Conservation (phyloP, 64 coral and sea anemone genomes). For the Trachythela sp. region DNA sequence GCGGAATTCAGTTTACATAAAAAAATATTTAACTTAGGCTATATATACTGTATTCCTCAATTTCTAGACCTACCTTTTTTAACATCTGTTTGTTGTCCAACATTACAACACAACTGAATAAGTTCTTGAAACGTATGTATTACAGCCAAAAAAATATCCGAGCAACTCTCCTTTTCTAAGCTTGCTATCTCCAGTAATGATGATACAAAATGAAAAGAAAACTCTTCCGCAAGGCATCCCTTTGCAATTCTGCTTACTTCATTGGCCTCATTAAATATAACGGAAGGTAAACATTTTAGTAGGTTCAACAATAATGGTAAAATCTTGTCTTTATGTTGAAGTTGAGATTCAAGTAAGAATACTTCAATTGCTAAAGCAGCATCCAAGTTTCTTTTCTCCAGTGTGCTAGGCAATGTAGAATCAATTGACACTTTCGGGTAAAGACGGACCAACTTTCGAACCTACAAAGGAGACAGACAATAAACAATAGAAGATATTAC, state of each 20-base stretch:
- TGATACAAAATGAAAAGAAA: conserved; percentile 82
- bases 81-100: background rate
- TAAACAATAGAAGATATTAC: background rate
- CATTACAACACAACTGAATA: background rate
- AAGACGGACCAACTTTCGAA: conserved; percentile 75
- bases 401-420: conserved; percentile 14
- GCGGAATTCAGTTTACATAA: too few species aligned
- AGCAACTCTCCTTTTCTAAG: conserved; percentile 45
- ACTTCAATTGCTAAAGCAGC: conserved; percentile 67
- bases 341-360: conserved; percentile 73
- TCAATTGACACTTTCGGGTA: conserved; percentile 55
- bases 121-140: background rate
- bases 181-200: conserved; percentile 69
- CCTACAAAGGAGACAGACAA: conserved; percentile 32
- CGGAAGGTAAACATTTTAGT: conserved; percentile 64
- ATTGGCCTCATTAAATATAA: conserved; percentile 69
- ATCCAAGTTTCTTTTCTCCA: conserved; percentile 78
- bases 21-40: background rate
- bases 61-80: background rate
- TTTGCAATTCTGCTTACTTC: conserved; percentile 26
- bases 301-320: conserved; percentile 88
- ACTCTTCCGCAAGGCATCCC: conserved; percentile 76
- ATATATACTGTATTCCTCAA: background rate
- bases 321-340: conserved; percentile 76
- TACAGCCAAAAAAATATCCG: conserved; percentile 41